A percentile compares a stretch with the other conserved stretches of the same genome.
Evolutionary conservation across 2,113 vertebrate species (phyloP).

Genomic region (Onychostruthus taczanowskii): DNA sequence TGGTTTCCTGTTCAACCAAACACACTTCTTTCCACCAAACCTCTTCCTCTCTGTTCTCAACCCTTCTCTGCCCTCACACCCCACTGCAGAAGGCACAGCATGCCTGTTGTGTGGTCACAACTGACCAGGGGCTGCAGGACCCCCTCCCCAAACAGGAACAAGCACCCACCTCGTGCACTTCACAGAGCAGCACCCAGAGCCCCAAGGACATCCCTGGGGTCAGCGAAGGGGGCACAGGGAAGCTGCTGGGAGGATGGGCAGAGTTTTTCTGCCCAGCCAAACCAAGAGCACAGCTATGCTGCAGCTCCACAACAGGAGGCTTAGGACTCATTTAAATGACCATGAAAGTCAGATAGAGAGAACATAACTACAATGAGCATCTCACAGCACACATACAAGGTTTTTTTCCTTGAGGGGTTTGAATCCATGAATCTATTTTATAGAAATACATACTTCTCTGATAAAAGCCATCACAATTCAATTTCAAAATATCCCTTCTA

Average conservation of each 20-base stretch:
- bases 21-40: background rate
- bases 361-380: background rate
- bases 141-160: background rate
- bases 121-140: background rate
- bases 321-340: background rate
- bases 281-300: background rate
- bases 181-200: background rate
- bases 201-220: background rate
- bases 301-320: background rate
- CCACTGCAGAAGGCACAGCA: background rate
- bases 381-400: rapidly evolving
- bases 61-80: background rate
- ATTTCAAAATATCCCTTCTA: background rate
- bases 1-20: background rate
- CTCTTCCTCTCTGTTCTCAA: background rate
- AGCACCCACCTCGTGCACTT: too few species aligned
- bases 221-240: background rate
- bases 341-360: background rate
- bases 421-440: background rate
- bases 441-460: background rate
- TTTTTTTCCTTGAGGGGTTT: background rate
- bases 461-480: background rate
- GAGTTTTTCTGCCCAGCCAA: background rate
- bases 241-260: background rate
- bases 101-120: background rate